Percentiles rank a stretch among this genome's conserved stretches.
Evolutionary conservation across 2,113 vertebrate genomes (phyloP).

Genomic region (Heterotilapia buettikoferi): DNA sequence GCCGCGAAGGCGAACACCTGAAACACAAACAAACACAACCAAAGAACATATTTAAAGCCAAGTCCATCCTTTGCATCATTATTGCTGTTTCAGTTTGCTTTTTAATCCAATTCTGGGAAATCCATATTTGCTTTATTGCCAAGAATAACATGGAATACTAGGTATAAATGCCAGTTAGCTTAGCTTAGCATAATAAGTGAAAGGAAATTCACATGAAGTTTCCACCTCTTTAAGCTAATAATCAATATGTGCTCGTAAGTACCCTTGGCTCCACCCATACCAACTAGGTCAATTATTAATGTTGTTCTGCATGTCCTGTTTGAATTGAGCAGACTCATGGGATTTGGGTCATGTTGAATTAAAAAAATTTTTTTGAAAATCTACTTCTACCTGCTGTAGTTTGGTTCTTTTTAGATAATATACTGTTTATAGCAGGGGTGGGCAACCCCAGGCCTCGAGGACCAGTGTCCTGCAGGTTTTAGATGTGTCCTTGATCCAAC

Average conservation of each 20-base stretch:
- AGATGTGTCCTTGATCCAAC: too few relatives aligned
- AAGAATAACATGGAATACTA: neutral
- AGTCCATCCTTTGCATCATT: neutral
- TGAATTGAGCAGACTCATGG: neutral
- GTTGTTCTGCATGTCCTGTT: neutral
- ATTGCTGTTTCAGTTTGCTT: rapidly evolving
- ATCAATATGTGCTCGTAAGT: neutral
- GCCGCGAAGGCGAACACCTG: constrained; percentile 78
- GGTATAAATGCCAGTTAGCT: rapidly evolving
- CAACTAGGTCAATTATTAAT: neutral
- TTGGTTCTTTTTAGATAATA: neutral
- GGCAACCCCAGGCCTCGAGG: too few relatives aligned
- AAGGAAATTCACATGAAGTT: neutral
- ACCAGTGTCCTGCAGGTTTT: too few relatives aligned
- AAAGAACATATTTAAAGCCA: neutral
- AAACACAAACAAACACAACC: neutral
- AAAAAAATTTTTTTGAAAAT: neutral
- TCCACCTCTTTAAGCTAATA: neutral
- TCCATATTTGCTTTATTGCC: neutral
- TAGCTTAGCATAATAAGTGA: neutral
- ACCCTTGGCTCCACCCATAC: neutral
- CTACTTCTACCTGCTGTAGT: neutral
- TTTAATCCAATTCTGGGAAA: neutral
- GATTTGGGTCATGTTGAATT: neutral
- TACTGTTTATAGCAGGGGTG: neutral